These are phyloP conservation scores for Cactoblastis cactorum DNA, from an alignment of 2,888 invertebrate species.

Conservation along the genomic window DNA sequence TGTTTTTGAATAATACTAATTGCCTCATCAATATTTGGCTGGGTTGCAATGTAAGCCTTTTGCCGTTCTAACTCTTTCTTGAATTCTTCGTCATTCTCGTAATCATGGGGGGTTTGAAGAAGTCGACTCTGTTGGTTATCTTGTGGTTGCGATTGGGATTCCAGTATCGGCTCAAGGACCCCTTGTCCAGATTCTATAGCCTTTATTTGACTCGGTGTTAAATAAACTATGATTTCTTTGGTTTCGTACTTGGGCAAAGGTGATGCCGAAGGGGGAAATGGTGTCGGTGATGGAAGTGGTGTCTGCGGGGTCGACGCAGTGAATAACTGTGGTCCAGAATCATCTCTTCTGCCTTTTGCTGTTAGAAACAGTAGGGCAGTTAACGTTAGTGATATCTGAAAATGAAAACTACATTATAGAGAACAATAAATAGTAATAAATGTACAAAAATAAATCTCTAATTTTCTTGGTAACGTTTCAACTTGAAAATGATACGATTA, in stretches of 20 bases:
- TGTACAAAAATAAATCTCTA: too few relatives aligned
- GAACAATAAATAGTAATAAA: too few relatives aligned
- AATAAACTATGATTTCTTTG: constrained; percentile 55
- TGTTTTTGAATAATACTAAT: constrained; percentile 1
- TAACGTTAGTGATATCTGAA: constrained; percentile 42
- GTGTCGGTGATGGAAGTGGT: constrained; percentile 14
- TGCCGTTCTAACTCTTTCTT: constrained; percentile 17
- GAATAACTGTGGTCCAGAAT: constrained; percentile 43
- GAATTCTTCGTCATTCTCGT: constrained; percentile 14
- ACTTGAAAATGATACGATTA: too few relatives aligned
- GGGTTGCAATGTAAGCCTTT: constrained; percentile 13
- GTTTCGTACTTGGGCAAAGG: constrained; percentile 31
- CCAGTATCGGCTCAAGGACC: constrained; percentile 21
- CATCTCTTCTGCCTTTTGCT: constrained; percentile 34
- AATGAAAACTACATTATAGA: too few relatives aligned
- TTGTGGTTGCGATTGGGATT: constrained; percentile 22
- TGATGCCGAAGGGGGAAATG: constrained; percentile 17
- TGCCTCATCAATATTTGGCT: constrained; percentile 13
- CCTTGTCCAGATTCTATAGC: constrained; percentile 43
- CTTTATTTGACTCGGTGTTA: constrained; percentile 57
- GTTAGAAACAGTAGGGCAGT: constrained; percentile 31
- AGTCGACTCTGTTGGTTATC: constrained; percentile 22
- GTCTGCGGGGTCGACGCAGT: constrained; percentile 25
- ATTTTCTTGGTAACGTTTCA: too few relatives aligned
- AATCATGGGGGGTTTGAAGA: constrained; percentile 12